Evolutionary conservation across 1,140 invertebrate species (phyloP).

Genomic region (Zeugodacus cucurbitae): DNA sequence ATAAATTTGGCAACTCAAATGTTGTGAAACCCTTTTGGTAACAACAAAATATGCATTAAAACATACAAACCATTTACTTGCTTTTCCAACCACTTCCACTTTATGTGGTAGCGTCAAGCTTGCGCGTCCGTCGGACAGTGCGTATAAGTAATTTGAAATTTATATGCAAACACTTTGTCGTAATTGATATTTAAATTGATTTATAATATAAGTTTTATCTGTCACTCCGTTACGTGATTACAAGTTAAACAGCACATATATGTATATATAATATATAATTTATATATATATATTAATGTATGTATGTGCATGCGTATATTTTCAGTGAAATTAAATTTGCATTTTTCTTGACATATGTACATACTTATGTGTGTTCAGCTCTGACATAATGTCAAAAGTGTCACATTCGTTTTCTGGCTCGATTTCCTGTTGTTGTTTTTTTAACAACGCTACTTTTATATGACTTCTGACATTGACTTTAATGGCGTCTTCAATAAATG

Average conservation of each 20-base stretch:
- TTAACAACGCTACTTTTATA: background rate
- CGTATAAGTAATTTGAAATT: background rate
- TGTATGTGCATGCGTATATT: too few species aligned
- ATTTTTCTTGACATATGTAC: background rate
- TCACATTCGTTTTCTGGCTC: background rate
- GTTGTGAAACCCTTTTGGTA: background rate
- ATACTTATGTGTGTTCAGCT: background rate
- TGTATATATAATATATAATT: background rate
- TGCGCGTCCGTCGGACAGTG: background rate
- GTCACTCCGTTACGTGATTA: background rate
- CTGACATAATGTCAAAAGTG: background rate
- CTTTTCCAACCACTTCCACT: background rate
- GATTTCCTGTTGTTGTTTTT: background rate
- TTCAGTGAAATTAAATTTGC: too few species aligned
- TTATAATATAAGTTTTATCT: background rate
- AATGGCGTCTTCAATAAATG: background rate
- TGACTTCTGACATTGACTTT: background rate
- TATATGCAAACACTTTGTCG: background rate
- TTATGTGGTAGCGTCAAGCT: background rate
- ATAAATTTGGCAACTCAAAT: background rate
- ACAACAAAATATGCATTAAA: background rate
- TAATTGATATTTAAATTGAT: constrained; percentile 7
- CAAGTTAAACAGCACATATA: background rate
- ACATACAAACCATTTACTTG: background rate
- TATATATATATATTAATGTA: too few species aligned